Evolutionary conservation across 2,113 vertebrate species (phyloP), one percentile per base, ranked within the genome.

Genomic region (Tachuris rubrigastra): DNA sequence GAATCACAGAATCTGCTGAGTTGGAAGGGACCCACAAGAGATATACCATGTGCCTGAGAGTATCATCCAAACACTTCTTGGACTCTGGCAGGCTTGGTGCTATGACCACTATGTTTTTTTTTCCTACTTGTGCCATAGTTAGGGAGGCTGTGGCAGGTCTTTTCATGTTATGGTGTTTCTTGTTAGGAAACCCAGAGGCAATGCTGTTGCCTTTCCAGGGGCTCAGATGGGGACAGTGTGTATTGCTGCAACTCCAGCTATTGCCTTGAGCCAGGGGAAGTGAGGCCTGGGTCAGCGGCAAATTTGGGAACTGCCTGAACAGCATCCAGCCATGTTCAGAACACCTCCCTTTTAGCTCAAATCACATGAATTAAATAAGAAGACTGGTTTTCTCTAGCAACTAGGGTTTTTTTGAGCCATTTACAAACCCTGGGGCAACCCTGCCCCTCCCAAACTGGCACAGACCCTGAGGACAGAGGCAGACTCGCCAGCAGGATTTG

Each of bases 91-190:
- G 18, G 37, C 60, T 62, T 62, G 37, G 37, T 41, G 60, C 15
- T 62, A 8, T 41, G 37, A 41, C 59, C 37, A 28, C 8, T 30
- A 30, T 41, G 18, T 8, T 12, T 37, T 53, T 71, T 39, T 10
- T 0, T 2, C 19, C 12, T 13, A 2, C 10, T 28, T 10, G 2
- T 63, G 47, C 24, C 6, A 8, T 28, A 35, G 31, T 12, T 31
- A 33, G 23, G 37, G 19, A 72, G 24, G 9, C 27, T 62, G 46
- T 41, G 15, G 16, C 30, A 90, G 41, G 47, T 41, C n/a, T 62
- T 74, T 74, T 58, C 39, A 20, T 0, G 1, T 31, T 28, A n/a
- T 81, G 4, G 11, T 16, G 27, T 60, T 73, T 94, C 65, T 52
- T 73, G 24, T 16, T 20, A 65, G 35, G 63, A 27, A 84, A 55